Base-by-base conservation (phyloP, 2,888 invertebrate genomes). In the Falcaria lacertinaria region DNA sequence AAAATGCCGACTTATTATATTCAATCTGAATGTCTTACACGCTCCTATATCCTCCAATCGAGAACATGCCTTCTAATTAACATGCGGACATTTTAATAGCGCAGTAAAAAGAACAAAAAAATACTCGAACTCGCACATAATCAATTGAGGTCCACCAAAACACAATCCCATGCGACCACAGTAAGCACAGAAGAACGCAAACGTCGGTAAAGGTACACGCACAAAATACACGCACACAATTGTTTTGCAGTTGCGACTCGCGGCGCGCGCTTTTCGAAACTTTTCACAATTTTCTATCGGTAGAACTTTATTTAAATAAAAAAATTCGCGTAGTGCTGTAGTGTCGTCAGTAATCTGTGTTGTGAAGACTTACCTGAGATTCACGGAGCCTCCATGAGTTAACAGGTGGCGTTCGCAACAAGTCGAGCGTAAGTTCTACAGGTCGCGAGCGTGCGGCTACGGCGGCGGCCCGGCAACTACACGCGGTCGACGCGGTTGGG, bases 321-420 rank as follows among this genome's bases (percentile, higher is more conserved):
- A 16, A 34, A 55, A 46, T 46, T 54, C 47, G 50, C 48, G 36
- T 33, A n/a, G 42, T 35, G 47, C 35, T 28, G 7, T 28, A 41
- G 36, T 15, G 42, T 28, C 17, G 39, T 32, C 42, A 42, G 22
- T 45, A 43, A 37, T 15, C 47, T 49, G n/a, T n/a, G n/a, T 42
- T 42, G 33, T 44, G 34, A 25, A 40, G 57, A 67, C 80, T 80
- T 63, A 86, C 86, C 86, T 83, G 78, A 60, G 58, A 60, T 74
- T 82, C 73, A 80, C 71, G 77, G 71, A 59, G 69, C 68, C 71
- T 73, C 82, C 86, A 84, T 85, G 70, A 67, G 84, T 79, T 80
- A 82, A 82, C 82, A 86, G 86, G 84, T 86, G 85, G 77, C 65
- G 69, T 66, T 78, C 60, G 81, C 87, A 87, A 87, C 85, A 86